Evolutionary conservation across 2,888 invertebrate species (phyloP).

Genomic region (Epirrhoe tristata): DNA sequence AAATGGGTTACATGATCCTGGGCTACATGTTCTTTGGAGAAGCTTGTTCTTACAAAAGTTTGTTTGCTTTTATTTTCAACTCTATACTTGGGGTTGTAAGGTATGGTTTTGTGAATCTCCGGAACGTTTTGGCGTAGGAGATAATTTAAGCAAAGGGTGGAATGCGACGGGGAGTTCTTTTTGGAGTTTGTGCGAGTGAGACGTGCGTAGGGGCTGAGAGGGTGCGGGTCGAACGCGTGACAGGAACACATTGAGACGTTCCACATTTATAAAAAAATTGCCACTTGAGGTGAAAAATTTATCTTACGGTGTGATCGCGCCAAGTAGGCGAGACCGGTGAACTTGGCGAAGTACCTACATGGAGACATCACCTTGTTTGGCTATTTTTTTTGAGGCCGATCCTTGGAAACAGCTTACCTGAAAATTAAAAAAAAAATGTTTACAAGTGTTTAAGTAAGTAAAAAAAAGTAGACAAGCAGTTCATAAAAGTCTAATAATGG

Average conservation of each 20-base stretch:
- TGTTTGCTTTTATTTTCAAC: slow-evolving; percentile 10
- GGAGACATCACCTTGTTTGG: too few relatives aligned
- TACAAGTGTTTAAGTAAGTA: too few relatives aligned
- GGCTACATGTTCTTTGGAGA: slow-evolving; percentile 73
- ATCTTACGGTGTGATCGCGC: too few relatives aligned
- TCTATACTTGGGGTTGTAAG: slow-evolving; percentile 34
- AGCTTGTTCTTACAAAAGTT: slow-evolving; percentile 60
- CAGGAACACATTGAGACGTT: slow-evolving; percentile 62
- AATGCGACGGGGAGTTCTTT: slow-evolving; percentile 84
- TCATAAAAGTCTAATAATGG: too few relatives aligned
- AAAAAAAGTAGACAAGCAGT: too few relatives aligned
- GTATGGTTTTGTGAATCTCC: slow-evolving; percentile 51
- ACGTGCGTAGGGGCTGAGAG: slow-evolving; percentile 82
- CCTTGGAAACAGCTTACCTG: too few relatives aligned
- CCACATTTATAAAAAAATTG: background rate
- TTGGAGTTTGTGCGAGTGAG: slow-evolving; percentile 85
- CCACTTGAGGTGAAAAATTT: too few relatives aligned
- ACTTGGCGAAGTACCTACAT: background rate
- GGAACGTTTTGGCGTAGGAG: slow-evolving; percentile 53
- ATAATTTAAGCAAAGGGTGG: slow-evolving; percentile 85
- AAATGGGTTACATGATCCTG: slow-evolving; percentile 68
- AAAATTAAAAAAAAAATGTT: too few relatives aligned
- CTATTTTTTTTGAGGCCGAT: too few relatives aligned
- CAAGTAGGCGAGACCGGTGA: too few relatives aligned
- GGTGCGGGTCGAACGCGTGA: slow-evolving; percentile 78